Conservation (phyloP, 2,797 vertebrate species). For the Sebastolobus alascanus region DNA sequence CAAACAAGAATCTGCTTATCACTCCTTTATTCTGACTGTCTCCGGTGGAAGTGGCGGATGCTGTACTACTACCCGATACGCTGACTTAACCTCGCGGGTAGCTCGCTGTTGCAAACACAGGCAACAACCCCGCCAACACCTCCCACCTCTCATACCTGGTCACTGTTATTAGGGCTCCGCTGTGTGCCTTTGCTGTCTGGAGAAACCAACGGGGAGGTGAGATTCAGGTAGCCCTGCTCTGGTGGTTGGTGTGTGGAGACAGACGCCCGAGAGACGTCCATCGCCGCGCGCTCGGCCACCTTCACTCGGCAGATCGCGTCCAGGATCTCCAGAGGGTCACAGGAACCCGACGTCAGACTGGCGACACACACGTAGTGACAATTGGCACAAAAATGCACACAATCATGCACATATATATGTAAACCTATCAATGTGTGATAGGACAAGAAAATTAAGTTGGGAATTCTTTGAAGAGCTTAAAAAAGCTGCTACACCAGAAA, state of each 20-base stretch:
- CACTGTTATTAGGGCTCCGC: slow-evolving; percentile 58
- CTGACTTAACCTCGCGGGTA: neutral
- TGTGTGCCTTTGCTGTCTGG: slow-evolving; percentile 56
- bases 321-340: slow-evolving; percentile 75
- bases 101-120: neutral
- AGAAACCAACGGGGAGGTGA: slow-evolving; percentile 81
- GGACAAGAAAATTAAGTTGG: neutral
- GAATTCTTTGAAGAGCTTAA: neutral
- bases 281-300: slow-evolving; percentile 59
- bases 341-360: slow-evolving; percentile 76
- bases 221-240: slow-evolving; percentile 89
- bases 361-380: slow-evolving; percentile 6
- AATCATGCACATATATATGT: neutral
- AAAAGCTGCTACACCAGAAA: neutral
- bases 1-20: slow-evolving; percentile 30
- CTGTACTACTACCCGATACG: neutral
- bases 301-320: slow-evolving; percentile 79
- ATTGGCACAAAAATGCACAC: neutral
- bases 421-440: neutral
- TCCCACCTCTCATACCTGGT: slow-evolving; percentile 68
- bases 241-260: slow-evolving; percentile 79
- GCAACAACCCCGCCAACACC: neutral
- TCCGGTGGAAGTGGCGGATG: neutral
- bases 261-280: slow-evolving; percentile 69
- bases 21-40: neutral